Evolutionary conservation across 2,888 invertebrate genomes (phyloP), one percentile per base, ranked within the genome.

Genomic region (Dicyrtoma fusca): DNA sequence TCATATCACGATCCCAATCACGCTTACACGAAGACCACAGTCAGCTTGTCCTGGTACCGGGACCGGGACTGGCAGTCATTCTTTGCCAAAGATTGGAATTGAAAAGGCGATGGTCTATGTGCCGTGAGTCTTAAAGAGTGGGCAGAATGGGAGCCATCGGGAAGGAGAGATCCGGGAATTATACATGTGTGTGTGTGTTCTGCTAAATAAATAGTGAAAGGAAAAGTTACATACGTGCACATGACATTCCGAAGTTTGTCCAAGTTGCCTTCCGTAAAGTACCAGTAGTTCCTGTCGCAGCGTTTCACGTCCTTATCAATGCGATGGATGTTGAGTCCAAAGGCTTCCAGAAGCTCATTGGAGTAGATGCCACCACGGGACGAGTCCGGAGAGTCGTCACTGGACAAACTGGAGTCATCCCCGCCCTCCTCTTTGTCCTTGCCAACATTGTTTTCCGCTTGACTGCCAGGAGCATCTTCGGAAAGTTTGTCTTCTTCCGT

Each of bases 291-390:
- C 21, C 97, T 87, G 85, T 97, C 97, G 84, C 97, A 97, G 72
- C 97, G 86, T 83, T 95, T 95, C 0, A 97, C 97, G 83, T 97
- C 97, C 83, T 97, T 97, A 82, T 97, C 97, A 79, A 97, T 97
- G 53, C 97, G 88, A 83, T 97, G 96, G 25, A 97, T 84, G 82
- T 97, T 97, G 66, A 95, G 83, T 0, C 94, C 94, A 81, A 93
- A 93, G 47, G 88, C 88, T 81, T 94, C 94, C 76, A 95, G 85
- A 62, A 95, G 84, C 83, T 95, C 95, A 81, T 89, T 89, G 92
- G 95, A 84, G 57, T 86, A 87, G 74, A 74, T 69, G n/a, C 80
- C 80, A 8, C 53, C 57, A 13, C 76, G 66, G 6, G 75, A 68
- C 6, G 79, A 74, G 8, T 68, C 72, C 10, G 74, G 73, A 8